phyloP scores from a whole-genome alignment of 2,888 invertebrate species.

The Pardosa pseudoannulata region DNA sequence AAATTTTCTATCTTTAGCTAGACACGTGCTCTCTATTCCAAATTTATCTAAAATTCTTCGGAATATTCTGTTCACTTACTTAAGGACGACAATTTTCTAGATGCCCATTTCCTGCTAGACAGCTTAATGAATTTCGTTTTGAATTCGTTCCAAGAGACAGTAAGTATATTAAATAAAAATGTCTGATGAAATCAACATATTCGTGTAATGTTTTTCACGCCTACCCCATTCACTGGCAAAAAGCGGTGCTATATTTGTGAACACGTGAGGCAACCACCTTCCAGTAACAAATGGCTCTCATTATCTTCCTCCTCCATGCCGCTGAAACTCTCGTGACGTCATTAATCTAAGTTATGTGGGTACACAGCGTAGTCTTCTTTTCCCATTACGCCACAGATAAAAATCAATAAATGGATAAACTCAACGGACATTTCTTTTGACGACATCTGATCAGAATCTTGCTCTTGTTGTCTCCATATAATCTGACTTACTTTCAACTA shows the following conservation, averaged over 20 bases:
- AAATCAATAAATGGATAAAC: conserved; percentile 37
- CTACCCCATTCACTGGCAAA: not conserved
- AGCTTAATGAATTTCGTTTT: conserved; percentile 12
- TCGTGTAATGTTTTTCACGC: conserved; percentile 38
- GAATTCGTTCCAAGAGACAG: conserved; percentile 12
- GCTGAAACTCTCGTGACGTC: conserved; percentile 53
- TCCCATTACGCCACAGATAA: conserved; percentile 35
- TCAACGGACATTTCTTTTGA: conserved; percentile 1
- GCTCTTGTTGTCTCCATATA: no score
- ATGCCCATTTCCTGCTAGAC: no score
- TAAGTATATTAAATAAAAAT: conserved; percentile 19
- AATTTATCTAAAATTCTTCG: no score
- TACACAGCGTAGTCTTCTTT: conserved; percentile 34
- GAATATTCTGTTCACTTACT: no score
- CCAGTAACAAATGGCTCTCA: conserved; percentile 49
- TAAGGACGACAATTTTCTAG: not conserved
- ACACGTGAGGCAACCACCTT: conserved; percentile 24
- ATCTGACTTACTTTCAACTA: no score
- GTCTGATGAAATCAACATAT: conserved; percentile 23
- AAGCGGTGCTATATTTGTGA: conserved; percentile 33
- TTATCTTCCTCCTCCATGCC: conserved; percentile 37
- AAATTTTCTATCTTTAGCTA: no score
- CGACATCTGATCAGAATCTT: conserved; percentile 5
- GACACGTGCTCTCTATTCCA: no score
- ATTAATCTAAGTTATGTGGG: conserved; percentile 64